A percentile compares a stretch with the other conserved stretches of the same genome.
Evolutionary conservation across 2,113 vertebrate genomes (phyloP).

Genomic region (Poeciliopsis occidentalis): DNA sequence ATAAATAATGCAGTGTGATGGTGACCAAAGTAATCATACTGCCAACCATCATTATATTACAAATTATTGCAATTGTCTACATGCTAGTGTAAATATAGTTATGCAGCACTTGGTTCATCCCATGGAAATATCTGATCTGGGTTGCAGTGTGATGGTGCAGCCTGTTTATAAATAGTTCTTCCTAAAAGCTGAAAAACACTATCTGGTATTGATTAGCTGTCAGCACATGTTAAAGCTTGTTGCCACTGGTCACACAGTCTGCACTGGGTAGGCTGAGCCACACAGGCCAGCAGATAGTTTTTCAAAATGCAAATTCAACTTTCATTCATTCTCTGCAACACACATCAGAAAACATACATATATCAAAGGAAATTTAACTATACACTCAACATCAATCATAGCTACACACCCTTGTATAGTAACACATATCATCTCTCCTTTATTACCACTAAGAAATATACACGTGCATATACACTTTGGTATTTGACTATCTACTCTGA

Average conservation of each 20-base stretch:
- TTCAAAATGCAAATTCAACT: conserved; percentile 19
- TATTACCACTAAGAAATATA: background rate
- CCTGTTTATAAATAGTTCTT: conserved; percentile 71
- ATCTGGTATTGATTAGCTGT: conserved; percentile 80
- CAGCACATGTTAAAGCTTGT: conserved; percentile 72
- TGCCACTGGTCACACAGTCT: conserved; percentile 62
- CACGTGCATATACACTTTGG: background rate
- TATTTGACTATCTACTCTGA: conserved; percentile 22
- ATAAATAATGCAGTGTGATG: background rate
- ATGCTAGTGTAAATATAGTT: conserved; percentile 15
- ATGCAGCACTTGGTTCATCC: conserved; percentile 45
- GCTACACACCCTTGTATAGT: background rate
- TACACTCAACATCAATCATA: background rate
- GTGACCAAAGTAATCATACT: background rate
- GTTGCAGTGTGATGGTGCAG: conserved; percentile 61
- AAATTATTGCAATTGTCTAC: background rate
- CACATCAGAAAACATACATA: background rate
- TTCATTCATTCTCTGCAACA: conserved; percentile 1
- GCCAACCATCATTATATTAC: background rate
- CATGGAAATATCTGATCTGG: conserved; percentile 73
- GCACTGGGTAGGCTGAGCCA: conserved; percentile 21
- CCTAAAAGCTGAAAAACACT: conserved; percentile 80
- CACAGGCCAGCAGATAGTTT: conserved; percentile 2
- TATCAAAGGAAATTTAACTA: background rate
- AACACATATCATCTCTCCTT: background rate